These are phyloP conservation scores for Anoplolepis gracilipes DNA, from an alignment of 1,140 invertebrate genomes.

Conservation along the genomic window DNA sequence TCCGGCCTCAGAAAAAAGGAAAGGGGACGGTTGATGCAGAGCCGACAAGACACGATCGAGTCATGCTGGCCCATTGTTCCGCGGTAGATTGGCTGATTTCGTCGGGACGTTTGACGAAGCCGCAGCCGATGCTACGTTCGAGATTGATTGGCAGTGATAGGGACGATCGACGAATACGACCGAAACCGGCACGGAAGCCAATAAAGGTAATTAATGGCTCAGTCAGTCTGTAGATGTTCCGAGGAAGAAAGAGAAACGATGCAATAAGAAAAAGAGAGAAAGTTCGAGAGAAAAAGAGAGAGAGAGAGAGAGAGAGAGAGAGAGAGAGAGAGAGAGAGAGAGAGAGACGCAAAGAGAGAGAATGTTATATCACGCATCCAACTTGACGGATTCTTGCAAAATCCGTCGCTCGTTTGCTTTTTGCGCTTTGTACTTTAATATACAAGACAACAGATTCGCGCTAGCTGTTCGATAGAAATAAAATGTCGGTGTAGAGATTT, in stretches of 20 bases:
- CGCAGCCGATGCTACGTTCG: slow-evolving; percentile 65
- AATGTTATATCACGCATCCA: slow-evolving; percentile 25
- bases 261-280: slow-evolving; percentile 31
- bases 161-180: slow-evolving; percentile 79
- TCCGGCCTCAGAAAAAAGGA: slow-evolving; percentile 57
- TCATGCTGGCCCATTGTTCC: slow-evolving; percentile 80
- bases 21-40: slow-evolving; percentile 61
- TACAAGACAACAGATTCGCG: neutral
- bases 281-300: neutral
- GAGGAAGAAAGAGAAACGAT: slow-evolving; percentile 27
- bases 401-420: neutral
- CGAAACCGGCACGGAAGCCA: slow-evolving; percentile 79
- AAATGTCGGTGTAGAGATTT: neutral
- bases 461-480: neutral
- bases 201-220: slow-evolving; percentile 80
- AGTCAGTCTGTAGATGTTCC: slow-evolving; percentile 64
- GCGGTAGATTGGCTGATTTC: slow-evolving; percentile 76
- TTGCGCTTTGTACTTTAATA: slow-evolving; percentile 3
- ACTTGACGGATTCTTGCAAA: slow-evolving; percentile 32
- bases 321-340: neutral
- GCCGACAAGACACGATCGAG: slow-evolving; percentile 76
- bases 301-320: too few species aligned
- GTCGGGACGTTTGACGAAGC: slow-evolving; percentile 76
- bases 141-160: slow-evolving; percentile 83
- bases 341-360: neutral